phyloP scores from a whole-genome alignment of 2,113 vertebrate genomes.

The Lutjanus erythropterus region DNA sequence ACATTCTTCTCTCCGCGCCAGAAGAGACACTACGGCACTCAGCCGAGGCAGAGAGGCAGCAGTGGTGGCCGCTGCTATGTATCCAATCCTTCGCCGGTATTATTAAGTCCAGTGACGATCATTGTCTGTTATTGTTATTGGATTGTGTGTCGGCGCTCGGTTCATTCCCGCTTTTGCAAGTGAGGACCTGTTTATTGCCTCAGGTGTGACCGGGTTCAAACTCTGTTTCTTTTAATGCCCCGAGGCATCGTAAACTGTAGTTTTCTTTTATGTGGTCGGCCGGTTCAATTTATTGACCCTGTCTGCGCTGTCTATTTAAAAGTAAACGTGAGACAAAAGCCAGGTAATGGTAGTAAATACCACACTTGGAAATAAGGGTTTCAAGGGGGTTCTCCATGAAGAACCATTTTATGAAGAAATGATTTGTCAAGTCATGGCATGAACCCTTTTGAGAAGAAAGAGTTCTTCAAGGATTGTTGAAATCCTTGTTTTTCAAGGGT shows the following conservation, averaged over 20 bases:
- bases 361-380: too few species aligned
- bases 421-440: too few species aligned
- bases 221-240: conserved; percentile 38
- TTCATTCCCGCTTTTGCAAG: conserved; percentile 34
- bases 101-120: conserved; percentile 44
- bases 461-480: too few species aligned
- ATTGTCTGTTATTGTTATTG: conserved; percentile 49
- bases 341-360: conserved; percentile 74
- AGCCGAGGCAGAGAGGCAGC: background rate
- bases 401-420: too few species aligned
- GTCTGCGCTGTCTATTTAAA: conserved; percentile 64
- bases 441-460: too few species aligned
- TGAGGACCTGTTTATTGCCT: conserved; percentile 53
- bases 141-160: conserved; percentile 25
- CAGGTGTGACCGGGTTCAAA: conserved; percentile 43
- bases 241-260: conserved; percentile 25
- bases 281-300: conserved; percentile 57
- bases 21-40: conserved; percentile 6
- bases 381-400: too few species aligned
- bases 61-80: background rate
- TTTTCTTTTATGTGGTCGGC: conserved; percentile 67
- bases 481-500: too few species aligned
- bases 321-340: conserved; percentile 63
- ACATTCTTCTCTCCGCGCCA: conserved; percentile 24
- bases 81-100: conserved; percentile 12